Conservation (phyloP, 2,888 invertebrate genomes). For the Isoperla grammatica region DNA sequence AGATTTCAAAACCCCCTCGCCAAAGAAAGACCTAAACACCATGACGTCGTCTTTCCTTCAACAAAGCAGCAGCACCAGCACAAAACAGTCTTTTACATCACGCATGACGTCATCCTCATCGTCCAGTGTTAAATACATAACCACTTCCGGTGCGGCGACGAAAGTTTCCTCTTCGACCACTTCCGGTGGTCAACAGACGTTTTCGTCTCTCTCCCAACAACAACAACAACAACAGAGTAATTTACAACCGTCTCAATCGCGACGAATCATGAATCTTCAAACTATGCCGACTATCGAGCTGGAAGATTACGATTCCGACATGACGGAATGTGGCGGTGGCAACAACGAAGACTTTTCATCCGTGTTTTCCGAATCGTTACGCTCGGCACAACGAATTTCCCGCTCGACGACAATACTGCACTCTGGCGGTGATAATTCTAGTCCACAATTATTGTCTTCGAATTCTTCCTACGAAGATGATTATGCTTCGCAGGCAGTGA, state of each 20-base stretch:
- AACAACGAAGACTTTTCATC: neutral
- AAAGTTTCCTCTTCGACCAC: neutral
- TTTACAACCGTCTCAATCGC: neutral
- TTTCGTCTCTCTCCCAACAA: no score
- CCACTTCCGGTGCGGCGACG: neutral
- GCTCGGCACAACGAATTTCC: neutral
- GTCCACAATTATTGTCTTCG: no score
- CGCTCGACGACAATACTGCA: neutral
- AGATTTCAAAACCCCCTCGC: neutral
- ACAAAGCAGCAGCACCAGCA: no score
- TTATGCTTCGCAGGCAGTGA: neutral
- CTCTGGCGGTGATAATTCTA: neutral
- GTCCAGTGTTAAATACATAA: no score
- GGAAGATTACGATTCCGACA: constrained; percentile 11
- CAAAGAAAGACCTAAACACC: neutral
- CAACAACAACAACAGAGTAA: neutral
- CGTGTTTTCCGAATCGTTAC: no score
- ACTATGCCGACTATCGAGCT: constrained; percentile 11
- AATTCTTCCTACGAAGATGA: neutral
- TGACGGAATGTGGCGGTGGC: no score
- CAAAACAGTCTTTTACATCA: neutral
- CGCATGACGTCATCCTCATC: neutral
- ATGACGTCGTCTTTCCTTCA: no score
- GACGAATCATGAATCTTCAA: neutral
- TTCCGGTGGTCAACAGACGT: no score